Percentiles rank a stretch among this genome's conserved stretches.
Conservation (phyloP, 2,888 invertebrate species). For the Chaitophorus viminalis region DNA sequence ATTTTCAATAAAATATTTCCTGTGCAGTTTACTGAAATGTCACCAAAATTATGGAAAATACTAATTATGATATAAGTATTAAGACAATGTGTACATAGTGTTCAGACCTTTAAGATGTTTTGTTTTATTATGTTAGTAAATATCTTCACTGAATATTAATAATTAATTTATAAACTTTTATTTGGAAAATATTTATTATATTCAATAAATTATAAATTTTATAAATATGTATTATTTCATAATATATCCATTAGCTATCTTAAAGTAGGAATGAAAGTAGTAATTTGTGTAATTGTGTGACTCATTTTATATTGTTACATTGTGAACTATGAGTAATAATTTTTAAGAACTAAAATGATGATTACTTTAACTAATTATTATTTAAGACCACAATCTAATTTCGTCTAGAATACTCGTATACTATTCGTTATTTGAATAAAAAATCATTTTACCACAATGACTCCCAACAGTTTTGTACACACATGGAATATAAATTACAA, state of each 20-base stretch:
- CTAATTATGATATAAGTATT: no score
- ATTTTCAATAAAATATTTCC: no score
- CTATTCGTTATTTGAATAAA: not conserved
- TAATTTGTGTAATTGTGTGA: not conserved
- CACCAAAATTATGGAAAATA: no score
- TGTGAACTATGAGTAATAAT: not conserved
- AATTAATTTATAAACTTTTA: not conserved
- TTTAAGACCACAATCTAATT: not conserved
- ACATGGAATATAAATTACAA: not conserved
- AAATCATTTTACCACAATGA: constrained; percentile 7
- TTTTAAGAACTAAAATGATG: constrained; percentile 10
- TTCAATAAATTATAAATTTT: no score
- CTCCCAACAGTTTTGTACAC: not conserved
- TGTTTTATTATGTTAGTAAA: not conserved
- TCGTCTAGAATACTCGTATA: not conserved
- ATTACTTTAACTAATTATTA: constrained; percentile 10
- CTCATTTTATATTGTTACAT: not conserved
- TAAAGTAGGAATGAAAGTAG: not conserved
- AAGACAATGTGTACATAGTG: no score
- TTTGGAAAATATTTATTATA: not conserved
- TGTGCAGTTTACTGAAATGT: no score
- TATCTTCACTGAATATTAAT: not conserved
- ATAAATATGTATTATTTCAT: not conserved
- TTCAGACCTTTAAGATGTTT: no score
- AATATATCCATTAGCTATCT: not conserved